Base-by-base conservation (phyloP, 2,113 vertebrate species). In the Heterocephalus glaber region DNA sequence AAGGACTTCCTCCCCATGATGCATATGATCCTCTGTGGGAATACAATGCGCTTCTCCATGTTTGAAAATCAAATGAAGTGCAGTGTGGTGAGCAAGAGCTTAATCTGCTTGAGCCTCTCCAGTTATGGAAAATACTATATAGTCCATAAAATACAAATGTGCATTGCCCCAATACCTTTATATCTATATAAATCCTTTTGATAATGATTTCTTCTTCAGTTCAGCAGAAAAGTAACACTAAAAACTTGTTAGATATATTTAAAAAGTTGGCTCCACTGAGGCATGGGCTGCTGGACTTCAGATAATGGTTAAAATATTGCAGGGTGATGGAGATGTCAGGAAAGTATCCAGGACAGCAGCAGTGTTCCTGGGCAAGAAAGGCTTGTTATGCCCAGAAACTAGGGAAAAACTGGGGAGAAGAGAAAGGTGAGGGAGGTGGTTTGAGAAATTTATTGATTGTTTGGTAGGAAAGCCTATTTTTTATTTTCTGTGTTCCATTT, bases 171-270 rank as follows among this genome's bases (percentile, higher is more conserved):
- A 77, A 12, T 35, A 47, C 10, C 58, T 22, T 12, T 47, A 20
- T 7, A 49, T 79, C 90, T 94, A 80, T 61, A 74, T 20, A 84
- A 86, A 66, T 72, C 2, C 26, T 63, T n/a, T 88, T 87, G 47
- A 52, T 74, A 44, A 76, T 74, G 28, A 14, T 85, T n/a, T n/a
- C n/a, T 76, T 95, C 17, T 93, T 86, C 28, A 26, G n/a, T 44
- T 83, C 63, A 65, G 61, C 35, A 86, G 44, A 56, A 74, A 80
- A 80, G 6, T 10, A 3, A 17, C 35, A 70, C 8, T 14, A 20
- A 38, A 60, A 56, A n/a, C 52, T 76, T 87, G 26, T 63, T 44
- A 88, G 38, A 49, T 89, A 20, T 24, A 26, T 63, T 76, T 52
- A 65, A 88, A 70, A 74, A 20, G 20, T 41, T 47, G 35, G 8